These are phyloP conservation scores for Brotula barbata DNA, from an alignment of 2,797 vertebrate species.

Conservation along the genomic window DNA sequence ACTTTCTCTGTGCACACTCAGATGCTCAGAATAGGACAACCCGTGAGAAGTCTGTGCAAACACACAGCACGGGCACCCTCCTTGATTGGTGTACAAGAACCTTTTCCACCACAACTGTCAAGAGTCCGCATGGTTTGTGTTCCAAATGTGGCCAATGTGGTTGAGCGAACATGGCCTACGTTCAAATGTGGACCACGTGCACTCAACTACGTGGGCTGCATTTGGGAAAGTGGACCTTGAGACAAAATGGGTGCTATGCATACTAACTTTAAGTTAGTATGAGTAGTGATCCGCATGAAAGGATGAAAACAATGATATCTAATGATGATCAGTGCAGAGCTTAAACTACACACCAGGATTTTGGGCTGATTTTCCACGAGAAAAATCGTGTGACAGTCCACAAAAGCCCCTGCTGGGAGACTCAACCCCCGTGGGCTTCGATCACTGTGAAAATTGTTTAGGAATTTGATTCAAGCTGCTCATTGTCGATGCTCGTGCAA, in stretches of 20 bases:
- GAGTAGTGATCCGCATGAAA: background rate
- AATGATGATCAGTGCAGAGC: too few species aligned
- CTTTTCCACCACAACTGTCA: background rate
- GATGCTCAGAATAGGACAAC: background rate
- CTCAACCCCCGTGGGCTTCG: too few species aligned
- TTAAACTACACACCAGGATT: too few species aligned
- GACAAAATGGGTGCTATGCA: background rate
- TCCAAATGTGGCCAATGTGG: conserved; percentile 1
- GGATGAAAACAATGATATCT: background rate
- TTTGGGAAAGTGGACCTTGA: background rate
- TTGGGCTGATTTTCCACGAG: too few species aligned
- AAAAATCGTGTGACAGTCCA: too few species aligned
- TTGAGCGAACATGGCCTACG: background rate
- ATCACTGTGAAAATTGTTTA: too few species aligned
- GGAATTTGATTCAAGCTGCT: too few species aligned
- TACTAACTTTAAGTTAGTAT: background rate
- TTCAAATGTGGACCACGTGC: conserved; percentile 2
- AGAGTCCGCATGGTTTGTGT: conserved; percentile 8
- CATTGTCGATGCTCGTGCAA: too few species aligned
- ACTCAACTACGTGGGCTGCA: background rate
- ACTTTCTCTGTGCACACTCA: background rate
- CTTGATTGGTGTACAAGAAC: background rate
- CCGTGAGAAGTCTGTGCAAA: background rate
- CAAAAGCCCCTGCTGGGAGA: too few species aligned
- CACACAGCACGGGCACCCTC: background rate